Evolutionary conservation across 2,113 vertebrate genomes (phyloP).

Genomic region (Fukomys damarensis): DNA sequence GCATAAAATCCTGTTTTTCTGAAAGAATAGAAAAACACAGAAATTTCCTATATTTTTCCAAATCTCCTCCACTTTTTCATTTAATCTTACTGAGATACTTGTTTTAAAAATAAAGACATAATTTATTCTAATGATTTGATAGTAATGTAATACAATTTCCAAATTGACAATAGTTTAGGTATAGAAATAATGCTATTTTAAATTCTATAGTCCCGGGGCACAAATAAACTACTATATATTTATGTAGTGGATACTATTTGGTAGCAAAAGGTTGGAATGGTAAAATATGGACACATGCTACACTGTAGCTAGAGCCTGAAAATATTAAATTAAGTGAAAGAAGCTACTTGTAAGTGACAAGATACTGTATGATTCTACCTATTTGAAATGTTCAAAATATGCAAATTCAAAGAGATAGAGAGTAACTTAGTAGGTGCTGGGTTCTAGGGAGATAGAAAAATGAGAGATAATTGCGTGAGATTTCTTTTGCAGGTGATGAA

Average conservation of each 20-base stretch:
- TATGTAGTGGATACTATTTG: not conserved
- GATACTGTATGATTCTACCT: not conserved
- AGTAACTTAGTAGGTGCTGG: not conserved
- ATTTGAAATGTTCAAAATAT: not conserved
- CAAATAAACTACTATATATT: not conserved
- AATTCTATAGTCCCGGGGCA: not conserved
- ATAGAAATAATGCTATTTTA: not conserved
- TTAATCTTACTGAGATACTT: slow-evolving; percentile 5
- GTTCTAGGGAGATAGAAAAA: too few species aligned
- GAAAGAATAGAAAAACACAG: not conserved
- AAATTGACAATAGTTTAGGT: not conserved
- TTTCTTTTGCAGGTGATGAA: not conserved
- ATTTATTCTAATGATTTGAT: not conserved
- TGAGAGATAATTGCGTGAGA: not conserved
- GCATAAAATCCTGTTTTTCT: not conserved
- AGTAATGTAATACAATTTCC: not conserved
- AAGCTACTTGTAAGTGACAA: not conserved
- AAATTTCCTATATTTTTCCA: not conserved
- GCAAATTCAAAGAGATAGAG: not conserved
- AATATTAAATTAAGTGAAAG: not conserved
- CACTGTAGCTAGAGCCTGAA: not conserved
- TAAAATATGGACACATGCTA: not conserved
- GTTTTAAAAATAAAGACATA: not conserved
- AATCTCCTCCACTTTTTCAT: not conserved
- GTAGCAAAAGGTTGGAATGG: not conserved